Evolutionary conservation across 1,140 invertebrate species (phyloP).

Genomic region (Magallana angulata): DNA sequence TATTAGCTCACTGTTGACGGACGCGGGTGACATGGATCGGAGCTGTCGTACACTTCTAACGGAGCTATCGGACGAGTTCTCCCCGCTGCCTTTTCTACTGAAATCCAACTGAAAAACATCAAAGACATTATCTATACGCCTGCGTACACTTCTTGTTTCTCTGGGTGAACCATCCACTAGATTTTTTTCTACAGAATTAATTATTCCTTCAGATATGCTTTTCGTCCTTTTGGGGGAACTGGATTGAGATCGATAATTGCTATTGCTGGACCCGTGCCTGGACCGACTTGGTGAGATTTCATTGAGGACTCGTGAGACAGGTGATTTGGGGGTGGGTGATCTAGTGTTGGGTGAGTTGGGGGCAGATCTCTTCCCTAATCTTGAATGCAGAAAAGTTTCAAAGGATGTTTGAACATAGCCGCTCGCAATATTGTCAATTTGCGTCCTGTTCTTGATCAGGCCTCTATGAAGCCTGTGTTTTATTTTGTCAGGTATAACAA

Average conservation of each 20-base stretch:
- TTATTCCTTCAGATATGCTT: slow-evolving; percentile 10
- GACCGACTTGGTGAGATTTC: slow-evolving; percentile 66
- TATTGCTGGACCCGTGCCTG: slow-evolving; percentile 58
- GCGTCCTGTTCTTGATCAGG: slow-evolving; percentile 52
- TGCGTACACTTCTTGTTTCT: slow-evolving; percentile 50
- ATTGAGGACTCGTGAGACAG: slow-evolving; percentile 66
- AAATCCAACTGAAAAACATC: slow-evolving; percentile 50
- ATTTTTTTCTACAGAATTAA: slow-evolving; percentile 48
- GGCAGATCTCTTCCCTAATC: slow-evolving; percentile 16
- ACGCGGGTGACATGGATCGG: slow-evolving; percentile 45
- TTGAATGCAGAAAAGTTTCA: slow-evolving; percentile 54
- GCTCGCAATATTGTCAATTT: slow-evolving; percentile 52
- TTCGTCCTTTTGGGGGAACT: slow-evolving; percentile 53
- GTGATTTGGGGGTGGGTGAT: slow-evolving; percentile 51
- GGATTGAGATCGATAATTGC: slow-evolving; percentile 49
- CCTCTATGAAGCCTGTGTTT: slow-evolving; percentile 61
- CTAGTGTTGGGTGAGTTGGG: slow-evolving; percentile 38
- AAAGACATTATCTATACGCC: slow-evolving; percentile 52
- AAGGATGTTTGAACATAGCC: slow-evolving; percentile 58
- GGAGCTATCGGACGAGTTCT: slow-evolving; percentile 57
- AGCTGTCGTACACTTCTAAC: slow-evolving; percentile 20
- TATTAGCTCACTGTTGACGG: slow-evolving; percentile 56
- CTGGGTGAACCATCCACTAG: slow-evolving; percentile 4
- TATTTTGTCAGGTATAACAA: slow-evolving; percentile 66
- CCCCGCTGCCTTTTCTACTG: slow-evolving; percentile 58